Conservation (phyloP, 92 coral and sea anemone genomes). For the Chrysogorgia sp. region DNA sequence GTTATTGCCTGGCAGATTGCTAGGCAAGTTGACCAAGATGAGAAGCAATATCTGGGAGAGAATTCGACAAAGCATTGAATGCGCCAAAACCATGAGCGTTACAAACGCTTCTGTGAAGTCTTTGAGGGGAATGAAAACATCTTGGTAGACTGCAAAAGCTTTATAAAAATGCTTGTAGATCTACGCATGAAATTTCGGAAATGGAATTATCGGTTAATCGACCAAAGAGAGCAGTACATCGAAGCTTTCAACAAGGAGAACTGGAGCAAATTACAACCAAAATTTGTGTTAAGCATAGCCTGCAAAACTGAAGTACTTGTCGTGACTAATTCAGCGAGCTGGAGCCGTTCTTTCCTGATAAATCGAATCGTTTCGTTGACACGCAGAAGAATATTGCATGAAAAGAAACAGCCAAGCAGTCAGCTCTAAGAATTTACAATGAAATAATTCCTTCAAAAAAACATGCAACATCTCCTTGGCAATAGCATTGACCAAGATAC, state of each 20-base stretch:
- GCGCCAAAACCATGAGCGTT: too few relatives aligned
- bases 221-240: too few relatives aligned
- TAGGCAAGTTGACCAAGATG: background rate
- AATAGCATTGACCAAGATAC: slow-evolving; percentile 26
- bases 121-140: too few relatives aligned
- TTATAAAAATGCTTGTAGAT: too few relatives aligned
- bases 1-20: too few relatives aligned
- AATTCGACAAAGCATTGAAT: too few relatives aligned
- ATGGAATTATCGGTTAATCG: too few relatives aligned
- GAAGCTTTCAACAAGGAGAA: background rate
- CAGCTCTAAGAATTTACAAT: slow-evolving; percentile 14
- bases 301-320: background rate
- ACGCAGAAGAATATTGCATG: background rate
- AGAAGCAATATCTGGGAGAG: background rate
- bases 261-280: background rate
- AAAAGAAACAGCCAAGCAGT: background rate
- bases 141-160: too few relatives aligned
- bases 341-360: background rate
- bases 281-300: background rate
- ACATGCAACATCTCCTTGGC: slow-evolving; percentile 11
- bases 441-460: slow-evolving; percentile 12
- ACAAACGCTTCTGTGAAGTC: too few relatives aligned
- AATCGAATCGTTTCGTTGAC: background rate
- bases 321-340: background rate
- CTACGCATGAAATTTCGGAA: too few relatives aligned